A percentile compares a stretch with the other conserved stretches of the same genome.
These are phyloP conservation scores for Thelaira solivaga DNA, from an alignment of 2,888 invertebrate genomes.

Conservation along the genomic window DNA sequence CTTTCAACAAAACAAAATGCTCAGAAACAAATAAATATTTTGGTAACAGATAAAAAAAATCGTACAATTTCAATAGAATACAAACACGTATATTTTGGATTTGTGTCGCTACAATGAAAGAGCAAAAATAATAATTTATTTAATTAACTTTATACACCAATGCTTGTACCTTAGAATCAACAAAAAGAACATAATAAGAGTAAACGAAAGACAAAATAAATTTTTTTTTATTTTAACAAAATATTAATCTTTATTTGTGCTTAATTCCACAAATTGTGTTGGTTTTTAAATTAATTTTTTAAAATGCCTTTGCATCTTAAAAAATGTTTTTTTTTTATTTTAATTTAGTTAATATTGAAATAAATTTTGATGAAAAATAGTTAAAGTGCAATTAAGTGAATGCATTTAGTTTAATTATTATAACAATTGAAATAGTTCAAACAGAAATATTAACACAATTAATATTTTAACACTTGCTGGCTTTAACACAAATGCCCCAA, in stretches of 20 bases:
- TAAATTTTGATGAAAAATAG: not conserved
- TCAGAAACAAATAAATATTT: not conserved
- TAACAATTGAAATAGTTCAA: conserved; percentile 19
- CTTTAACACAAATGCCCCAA: not conserved
- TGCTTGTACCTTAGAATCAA: not conserved
- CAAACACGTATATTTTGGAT: too few species aligned
- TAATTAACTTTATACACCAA: conserved; percentile 27
- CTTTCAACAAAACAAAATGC: not conserved
- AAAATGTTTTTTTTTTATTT: too few species aligned
- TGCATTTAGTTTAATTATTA: conserved; percentile 17
- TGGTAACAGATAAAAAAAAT: not conserved
- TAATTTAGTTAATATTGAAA: not conserved
- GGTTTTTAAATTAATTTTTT: too few species aligned
- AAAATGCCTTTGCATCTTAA: too few species aligned
- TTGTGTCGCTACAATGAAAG: not conserved
- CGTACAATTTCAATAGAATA: not conserved
- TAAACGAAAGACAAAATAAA: not conserved
- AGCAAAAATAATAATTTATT: conserved; percentile 1
- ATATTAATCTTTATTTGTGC: not conserved
- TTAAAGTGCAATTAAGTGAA: conserved; percentile 42
- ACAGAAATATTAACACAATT: conserved; percentile 33
- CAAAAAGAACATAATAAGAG: not conserved
- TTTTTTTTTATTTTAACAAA: too few species aligned
- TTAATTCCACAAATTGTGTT: too few species aligned
- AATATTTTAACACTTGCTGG: conserved; percentile 43